Evolutionary conservation across 1,140 invertebrate species (phyloP).

Genomic region (Pogonus chalceus): DNA sequence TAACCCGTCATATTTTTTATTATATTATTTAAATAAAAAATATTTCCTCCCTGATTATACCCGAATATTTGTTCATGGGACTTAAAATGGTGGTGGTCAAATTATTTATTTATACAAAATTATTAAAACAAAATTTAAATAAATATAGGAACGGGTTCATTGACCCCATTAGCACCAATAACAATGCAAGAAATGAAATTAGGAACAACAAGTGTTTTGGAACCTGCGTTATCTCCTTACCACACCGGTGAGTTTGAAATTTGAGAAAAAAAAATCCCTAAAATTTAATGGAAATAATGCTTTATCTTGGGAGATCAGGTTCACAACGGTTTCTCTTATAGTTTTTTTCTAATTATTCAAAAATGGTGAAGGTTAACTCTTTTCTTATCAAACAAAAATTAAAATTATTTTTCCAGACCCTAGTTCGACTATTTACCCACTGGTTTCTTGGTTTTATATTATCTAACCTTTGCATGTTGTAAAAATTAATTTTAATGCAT

Average conservation of each 20-base stretch:
- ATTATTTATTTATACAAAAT: no score
- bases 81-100: no score
- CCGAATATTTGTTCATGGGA: no score
- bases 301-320: neutral
- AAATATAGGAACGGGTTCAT: slow-evolving; percentile 48
- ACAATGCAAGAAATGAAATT: slow-evolving; percentile 71
- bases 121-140: slow-evolving; percentile 13
- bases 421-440: slow-evolving; percentile 27
- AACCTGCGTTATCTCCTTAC: slow-evolving; percentile 53
- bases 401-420: slow-evolving; percentile 26
- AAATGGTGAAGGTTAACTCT: neutral
- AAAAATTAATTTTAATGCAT: no score
- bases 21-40: no score
- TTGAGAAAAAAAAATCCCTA: neutral
- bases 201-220: slow-evolving; percentile 42
- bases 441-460: slow-evolving; percentile 11
- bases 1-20: no score
- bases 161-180: slow-evolving; percentile 65
- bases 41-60: no score
- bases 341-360: neutral
- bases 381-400: slow-evolving; percentile 6
- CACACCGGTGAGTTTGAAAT: slow-evolving; percentile 50
- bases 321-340: neutral
- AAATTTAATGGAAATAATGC: no score
- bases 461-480: neutral